Percentiles rank a stretch among this genome's conserved stretches.
Evolutionary conservation across 2,113 vertebrate genomes (phyloP).

Genomic region (Brachyistius frenatus): DNA sequence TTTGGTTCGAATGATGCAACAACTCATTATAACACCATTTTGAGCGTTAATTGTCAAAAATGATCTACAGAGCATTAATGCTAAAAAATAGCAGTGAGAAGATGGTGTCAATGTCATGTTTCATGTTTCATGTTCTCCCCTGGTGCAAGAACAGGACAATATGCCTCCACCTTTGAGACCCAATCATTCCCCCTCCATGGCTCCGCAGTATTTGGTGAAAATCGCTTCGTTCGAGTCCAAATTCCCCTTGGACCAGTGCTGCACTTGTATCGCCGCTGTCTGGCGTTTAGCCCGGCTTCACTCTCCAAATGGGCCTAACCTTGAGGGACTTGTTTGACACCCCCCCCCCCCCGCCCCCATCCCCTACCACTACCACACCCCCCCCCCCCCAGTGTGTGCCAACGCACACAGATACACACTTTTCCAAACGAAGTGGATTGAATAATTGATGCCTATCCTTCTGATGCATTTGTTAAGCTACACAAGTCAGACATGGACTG

Average conservation of each 20-base stretch:
- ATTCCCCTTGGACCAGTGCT: slow-evolving; percentile 89
- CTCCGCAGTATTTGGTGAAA: slow-evolving; percentile 87
- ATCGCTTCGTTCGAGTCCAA: slow-evolving; percentile 86
- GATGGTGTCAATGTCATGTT: neutral
- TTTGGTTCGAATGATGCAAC: too few species aligned
- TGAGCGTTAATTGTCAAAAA: too few species aligned
- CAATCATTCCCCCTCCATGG: neutral
- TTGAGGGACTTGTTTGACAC: slow-evolving; percentile 90
- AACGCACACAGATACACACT: slow-evolving; percentile 76
- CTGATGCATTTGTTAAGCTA: slow-evolving; percentile 88
- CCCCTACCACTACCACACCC: slow-evolving; percentile 9
- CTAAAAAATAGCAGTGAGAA: neutral
- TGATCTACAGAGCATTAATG: too few species aligned
- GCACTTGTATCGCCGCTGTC: slow-evolving; percentile 86
- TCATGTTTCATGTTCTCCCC: slow-evolving; percentile 1
- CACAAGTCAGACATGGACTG: slow-evolving; percentile 82
- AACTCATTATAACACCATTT: too few species aligned
- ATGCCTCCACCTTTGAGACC: neutral
- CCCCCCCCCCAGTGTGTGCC: neutral
- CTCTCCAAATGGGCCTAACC: slow-evolving; percentile 94
- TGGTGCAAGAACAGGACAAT: slow-evolving; percentile 10
- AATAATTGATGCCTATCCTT: slow-evolving; percentile 95
- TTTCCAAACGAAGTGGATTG: slow-evolving; percentile 88
- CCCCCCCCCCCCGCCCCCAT: slow-evolving; percentile 48
- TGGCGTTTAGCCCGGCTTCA: slow-evolving; percentile 88